phyloP scores from a whole-genome alignment of 2,797 vertebrate species.

The Melanogrammus aeglefinus region DNA sequence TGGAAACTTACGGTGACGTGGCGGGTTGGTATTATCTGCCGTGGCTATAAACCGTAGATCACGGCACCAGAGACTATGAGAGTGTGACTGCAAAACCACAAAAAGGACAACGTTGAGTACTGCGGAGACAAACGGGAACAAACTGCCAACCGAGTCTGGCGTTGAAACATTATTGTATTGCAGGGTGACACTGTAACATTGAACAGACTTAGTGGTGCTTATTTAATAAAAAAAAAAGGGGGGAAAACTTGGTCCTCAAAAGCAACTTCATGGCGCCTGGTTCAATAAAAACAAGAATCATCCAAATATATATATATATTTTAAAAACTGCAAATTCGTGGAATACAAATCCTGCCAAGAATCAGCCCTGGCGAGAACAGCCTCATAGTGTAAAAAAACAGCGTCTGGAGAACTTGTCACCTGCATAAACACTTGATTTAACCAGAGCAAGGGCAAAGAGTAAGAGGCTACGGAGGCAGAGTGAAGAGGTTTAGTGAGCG shows the following conservation, averaged over 20 bases:
- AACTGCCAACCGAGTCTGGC: neutral
- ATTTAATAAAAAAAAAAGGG: no score
- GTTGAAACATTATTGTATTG: neutral
- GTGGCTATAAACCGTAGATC: neutral
- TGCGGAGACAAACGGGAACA: neutral
- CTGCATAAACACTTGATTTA: neutral
- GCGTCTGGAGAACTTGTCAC: no score
- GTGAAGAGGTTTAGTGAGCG: neutral
- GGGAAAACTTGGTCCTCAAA: neutral
- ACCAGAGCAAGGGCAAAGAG: neutral
- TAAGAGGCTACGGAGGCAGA: neutral
- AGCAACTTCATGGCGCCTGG: neutral
- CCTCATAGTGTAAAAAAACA: neutral
- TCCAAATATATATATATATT: neutral
- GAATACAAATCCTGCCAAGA: neutral
- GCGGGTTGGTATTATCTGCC: no score
- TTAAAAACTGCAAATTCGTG: neutral
- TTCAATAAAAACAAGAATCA: neutral
- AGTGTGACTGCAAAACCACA: neutral
- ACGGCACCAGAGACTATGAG: neutral
- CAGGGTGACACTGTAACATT: neutral
- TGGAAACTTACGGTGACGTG: neutral
- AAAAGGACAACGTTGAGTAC: neutral
- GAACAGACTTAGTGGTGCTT: neutral
- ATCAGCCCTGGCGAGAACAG: neutral